Base-by-base conservation (phyloP, 1,140 invertebrate species). In the Conopomorpha cramerella region DNA sequence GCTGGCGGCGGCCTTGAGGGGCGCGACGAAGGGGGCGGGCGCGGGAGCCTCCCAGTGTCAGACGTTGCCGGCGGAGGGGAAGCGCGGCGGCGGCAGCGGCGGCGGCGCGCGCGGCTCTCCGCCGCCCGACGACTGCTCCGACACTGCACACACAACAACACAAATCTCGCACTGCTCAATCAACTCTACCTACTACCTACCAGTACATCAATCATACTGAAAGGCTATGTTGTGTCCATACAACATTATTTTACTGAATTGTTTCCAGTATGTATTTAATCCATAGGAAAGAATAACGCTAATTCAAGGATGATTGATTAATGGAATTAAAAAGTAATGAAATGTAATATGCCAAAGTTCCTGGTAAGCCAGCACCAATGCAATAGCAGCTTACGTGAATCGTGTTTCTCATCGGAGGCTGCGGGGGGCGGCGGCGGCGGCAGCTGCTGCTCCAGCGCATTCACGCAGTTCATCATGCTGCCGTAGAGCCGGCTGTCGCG, bases 401-500 rank as follows among this genome's bases (percentile, higher is more conserved):
- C 87, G 64, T 87, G 86, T 78, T 89, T 89, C 76, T 89, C 87
- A 65, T 89, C 87, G 62, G 85, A 83, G 56, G 86, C 84, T 55
- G 86, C 84, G 53, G 87, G 84, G 55, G 84, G 86, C 66, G 89
- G 87, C 46, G 85, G 84, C 46, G 84, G 84, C 44, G 85, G 86
- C 65, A 88, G 80, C 78, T 87, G 86, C 68, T 86, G 86, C 72
- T 90, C 88, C 78, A 90, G 81, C 42, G 86, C 84, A 81, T 90
- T 91, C 68, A 89, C 87, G 81, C 88, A 89, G 83, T 90, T 90
- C 81, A 90, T 82, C 87, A 89, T 89, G 82, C 88, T 91, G 81
- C 87, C 88, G 82, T 85, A 87, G 28, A 79, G 65, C 43, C 73
- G 68, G 56, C 66, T 77, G 60, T 79, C 76, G 37, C 70, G 70